Evolutionary conservation across 1,140 invertebrate genomes (phyloP).

Genomic region (Caenorhabditis briggsae): DNA sequence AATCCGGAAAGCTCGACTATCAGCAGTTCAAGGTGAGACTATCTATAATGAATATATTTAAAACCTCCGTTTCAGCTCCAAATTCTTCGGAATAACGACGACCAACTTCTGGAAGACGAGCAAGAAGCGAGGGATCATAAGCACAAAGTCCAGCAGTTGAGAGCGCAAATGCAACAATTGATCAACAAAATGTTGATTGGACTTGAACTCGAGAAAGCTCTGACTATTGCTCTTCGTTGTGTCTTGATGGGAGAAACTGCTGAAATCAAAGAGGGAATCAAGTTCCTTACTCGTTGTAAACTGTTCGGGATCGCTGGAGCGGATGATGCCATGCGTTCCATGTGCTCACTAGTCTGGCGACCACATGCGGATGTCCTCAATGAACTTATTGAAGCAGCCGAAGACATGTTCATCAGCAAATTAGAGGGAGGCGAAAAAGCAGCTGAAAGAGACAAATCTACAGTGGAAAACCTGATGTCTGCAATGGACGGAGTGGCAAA

Average conservation of each 20-base stretch:
- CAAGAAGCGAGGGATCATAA: neutral
- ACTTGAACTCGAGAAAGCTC: neutral
- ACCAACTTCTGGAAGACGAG: neutral
- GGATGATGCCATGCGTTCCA: slow-evolving; percentile 33
- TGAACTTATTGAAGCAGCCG: slow-evolving; percentile 26
- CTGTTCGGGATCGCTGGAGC: slow-evolving; percentile 17
- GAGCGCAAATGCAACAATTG: slow-evolving; percentile 28
- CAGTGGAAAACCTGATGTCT: slow-evolving; percentile 31
- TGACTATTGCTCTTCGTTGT: neutral
- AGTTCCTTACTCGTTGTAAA: slow-evolving; percentile 8
- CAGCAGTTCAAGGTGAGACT: too few species aligned
- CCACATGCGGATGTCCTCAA: slow-evolving; percentile 13
- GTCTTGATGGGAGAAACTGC: slow-evolving; percentile 23
- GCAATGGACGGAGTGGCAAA: slow-evolving; percentile 1
- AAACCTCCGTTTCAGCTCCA: too few species aligned
- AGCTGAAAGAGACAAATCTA: slow-evolving; percentile 35
- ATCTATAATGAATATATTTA: too few species aligned
- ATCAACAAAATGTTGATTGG: slow-evolving; percentile 28
- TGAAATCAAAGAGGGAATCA: slow-evolving; percentile 38
- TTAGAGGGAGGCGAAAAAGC: slow-evolving; percentile 11
- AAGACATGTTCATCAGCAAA: slow-evolving; percentile 37
- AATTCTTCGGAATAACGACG: neutral
- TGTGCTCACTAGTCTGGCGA: slow-evolving; percentile 33
- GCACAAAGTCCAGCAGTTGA: neutral
- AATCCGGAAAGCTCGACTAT: too few species aligned